These are phyloP conservation scores for Drosophila crucigera DNA, from an alignment of 2,888 invertebrate species.

Conservation along the genomic window DNA sequence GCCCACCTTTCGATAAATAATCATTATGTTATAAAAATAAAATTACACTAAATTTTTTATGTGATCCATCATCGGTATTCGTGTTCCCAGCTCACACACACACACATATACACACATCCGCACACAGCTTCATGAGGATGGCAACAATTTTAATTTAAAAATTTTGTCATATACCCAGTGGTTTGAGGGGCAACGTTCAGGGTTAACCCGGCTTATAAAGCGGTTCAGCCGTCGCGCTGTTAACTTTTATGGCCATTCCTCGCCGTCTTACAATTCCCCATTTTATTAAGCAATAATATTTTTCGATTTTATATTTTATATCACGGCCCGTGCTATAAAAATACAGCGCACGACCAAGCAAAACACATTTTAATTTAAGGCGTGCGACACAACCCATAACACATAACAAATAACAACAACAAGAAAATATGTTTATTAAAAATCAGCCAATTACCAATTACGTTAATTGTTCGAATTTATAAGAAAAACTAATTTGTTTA, in stretches of 20 bases:
- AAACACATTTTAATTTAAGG: slow-evolving; percentile 42
- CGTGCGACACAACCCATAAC: slow-evolving; percentile 14
- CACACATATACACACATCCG: slow-evolving; percentile 4
- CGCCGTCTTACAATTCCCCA: slow-evolving; percentile 48
- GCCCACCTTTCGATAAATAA: slow-evolving; percentile 57
- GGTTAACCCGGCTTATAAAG: slow-evolving; percentile 67
- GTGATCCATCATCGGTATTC: slow-evolving; percentile 73
- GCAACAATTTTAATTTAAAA: slow-evolving; percentile 76
- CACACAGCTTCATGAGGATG: slow-evolving; percentile 1
- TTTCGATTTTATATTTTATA: slow-evolving; percentile 76
- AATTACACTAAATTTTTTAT: slow-evolving; percentile 75
- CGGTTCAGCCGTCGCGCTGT: slow-evolving; percentile 69
- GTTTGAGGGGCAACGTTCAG: slow-evolving; percentile 38
- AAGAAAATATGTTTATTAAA: slow-evolving; percentile 41
- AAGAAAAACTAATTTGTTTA: slow-evolving; percentile 3
- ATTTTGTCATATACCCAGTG: slow-evolving; percentile 69
- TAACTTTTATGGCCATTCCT: slow-evolving; percentile 68
- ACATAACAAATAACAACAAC: slow-evolving; percentile 15
- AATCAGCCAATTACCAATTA: slow-evolving; percentile 53
- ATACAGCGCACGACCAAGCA: not conserved
- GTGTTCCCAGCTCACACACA: slow-evolving; percentile 8
- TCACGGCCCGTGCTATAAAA: slow-evolving; percentile 47
- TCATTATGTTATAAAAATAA: slow-evolving; percentile 71
- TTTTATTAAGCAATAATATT: slow-evolving; percentile 79
- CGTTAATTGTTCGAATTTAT: slow-evolving; percentile 40